Base-by-base conservation (phyloP, 2,797 vertebrate genomes). In the Dicrostonyx torquatus region DNA sequence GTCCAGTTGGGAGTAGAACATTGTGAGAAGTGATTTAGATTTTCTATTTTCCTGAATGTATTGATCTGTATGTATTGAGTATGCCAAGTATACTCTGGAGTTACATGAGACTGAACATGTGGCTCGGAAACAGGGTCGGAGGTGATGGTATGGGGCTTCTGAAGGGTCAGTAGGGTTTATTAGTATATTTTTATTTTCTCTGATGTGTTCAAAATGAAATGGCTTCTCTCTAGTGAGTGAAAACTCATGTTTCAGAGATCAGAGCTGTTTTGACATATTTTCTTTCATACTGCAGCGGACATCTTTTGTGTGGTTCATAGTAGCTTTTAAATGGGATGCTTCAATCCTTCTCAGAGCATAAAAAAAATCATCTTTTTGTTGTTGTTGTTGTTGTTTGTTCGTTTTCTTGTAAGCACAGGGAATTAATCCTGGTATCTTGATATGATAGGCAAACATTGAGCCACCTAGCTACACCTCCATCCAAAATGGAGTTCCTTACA, bases 121-220 rank as follows among this genome's bases (percentile, higher is more conserved):
- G 31, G 6, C 50, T 89, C 29, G 37, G 60, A 72, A 70, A 75
- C 11, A 64, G 34, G 14, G 31, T 43, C 14, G 26, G 58, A 12
- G 26, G 50, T 40, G 31, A 78, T 3, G 43, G 15, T 31, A 40
- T 0, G 53, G 48, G 29, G n/a, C 43, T 80, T 89, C 60, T 53
- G 34, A 85, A 83, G 58, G 15, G 6, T 70, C 58, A 29, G 22
- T 50, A 12, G n/a, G 43, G 10, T 9, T 87, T 88, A 11, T 60
- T 53, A 55, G 5, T 73, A 2, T 89, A 14, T 94, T 92, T 92
- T 89, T 66, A 53, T 72, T 97, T 93, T 75, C 60, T 91, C 53
- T 43, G 0, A n/a, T 64, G 24, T 82, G 12, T 88, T 34, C 17
- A 72, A 62, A 53, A 40, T 62, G 82, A 79, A 76, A 48, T 85